Percentiles rank a stretch among this genome's conserved stretches.
phyloP scores from a whole-genome alignment of 2,113 vertebrate species.

The Amphiprion percula region DNA sequence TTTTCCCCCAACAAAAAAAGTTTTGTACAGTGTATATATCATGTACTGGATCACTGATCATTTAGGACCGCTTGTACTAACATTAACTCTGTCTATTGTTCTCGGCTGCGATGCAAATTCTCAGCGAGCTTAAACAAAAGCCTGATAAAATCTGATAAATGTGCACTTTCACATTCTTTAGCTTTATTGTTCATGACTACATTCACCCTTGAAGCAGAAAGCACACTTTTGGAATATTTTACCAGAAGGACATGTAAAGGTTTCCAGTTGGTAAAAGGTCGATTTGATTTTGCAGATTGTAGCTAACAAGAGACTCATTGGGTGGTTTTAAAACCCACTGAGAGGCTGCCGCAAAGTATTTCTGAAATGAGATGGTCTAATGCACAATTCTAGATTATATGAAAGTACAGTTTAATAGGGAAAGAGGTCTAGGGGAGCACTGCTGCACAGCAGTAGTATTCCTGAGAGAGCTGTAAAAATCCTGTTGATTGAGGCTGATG shows the following conservation, averaged over 20 bases:
- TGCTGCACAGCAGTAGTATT: too few relatives aligned
- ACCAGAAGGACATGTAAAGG: not conserved
- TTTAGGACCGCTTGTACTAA: too few relatives aligned
- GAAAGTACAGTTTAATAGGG: not conserved
- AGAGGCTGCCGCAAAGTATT: not conserved
- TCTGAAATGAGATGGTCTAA: not conserved
- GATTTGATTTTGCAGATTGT: not conserved
- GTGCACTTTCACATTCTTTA: not conserved
- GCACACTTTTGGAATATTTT: not conserved
- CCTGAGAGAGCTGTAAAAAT: too few relatives aligned
- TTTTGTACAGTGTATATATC: too few relatives aligned
- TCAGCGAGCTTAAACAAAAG: too few relatives aligned
- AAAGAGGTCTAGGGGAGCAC: not conserved
- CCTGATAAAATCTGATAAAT: too few relatives aligned
- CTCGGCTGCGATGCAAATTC: too few relatives aligned
- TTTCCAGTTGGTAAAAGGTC: constrained; percentile 6
- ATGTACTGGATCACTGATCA: too few relatives aligned
- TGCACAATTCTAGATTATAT: not conserved
- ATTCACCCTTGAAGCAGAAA: not conserved
- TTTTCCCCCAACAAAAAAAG: too few relatives aligned
- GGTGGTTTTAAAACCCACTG: not conserved
- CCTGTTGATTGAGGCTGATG: too few relatives aligned
- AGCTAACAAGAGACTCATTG: not conserved
- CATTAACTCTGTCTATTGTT: not conserved
- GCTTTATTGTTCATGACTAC: too few relatives aligned